These are phyloP conservation scores for Solea senegalensis DNA, from an alignment of 2,113 vertebrate species.

Conservation along the genomic window DNA sequence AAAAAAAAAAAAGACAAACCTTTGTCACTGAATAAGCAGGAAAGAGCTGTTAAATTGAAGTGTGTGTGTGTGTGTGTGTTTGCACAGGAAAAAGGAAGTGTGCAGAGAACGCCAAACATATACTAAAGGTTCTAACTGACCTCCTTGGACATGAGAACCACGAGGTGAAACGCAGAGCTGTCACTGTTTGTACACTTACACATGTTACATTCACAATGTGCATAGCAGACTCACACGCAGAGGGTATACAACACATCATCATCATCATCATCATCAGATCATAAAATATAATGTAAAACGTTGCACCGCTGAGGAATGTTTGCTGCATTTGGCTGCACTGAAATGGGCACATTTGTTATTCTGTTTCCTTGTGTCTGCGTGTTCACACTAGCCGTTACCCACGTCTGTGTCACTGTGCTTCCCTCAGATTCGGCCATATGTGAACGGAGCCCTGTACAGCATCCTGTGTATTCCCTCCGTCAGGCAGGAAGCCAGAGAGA, in stretches of 20 bases:
- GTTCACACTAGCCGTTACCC: neutral
- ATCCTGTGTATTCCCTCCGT: slow-evolving; percentile 89
- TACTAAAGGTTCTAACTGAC: slow-evolving; percentile 91
- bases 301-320: too few species aligned
- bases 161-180: slow-evolving; percentile 82
- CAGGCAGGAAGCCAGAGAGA: slow-evolving; percentile 91
- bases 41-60: neutral
- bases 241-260: neutral
- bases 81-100: slow-evolving; percentile 90
- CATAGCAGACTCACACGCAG: neutral
- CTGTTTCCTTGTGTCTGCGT: too few species aligned
- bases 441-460: slow-evolving; percentile 95
- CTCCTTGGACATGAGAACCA: slow-evolving; percentile 95
- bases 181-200: slow-evolving; percentile 17
- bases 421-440: slow-evolving; percentile 89
- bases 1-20: neutral
- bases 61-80: slow-evolving; percentile 8
- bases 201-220: neutral
- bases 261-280: too few species aligned
- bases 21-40: neutral
- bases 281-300: too few species aligned
- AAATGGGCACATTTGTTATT: too few species aligned
- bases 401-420: slow-evolving; percentile 19
- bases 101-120: slow-evolving; percentile 83
- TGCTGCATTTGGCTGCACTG: too few species aligned